Base-by-base conservation (phyloP, 2,888 invertebrate species). In the Dioctria rufipes region DNA sequence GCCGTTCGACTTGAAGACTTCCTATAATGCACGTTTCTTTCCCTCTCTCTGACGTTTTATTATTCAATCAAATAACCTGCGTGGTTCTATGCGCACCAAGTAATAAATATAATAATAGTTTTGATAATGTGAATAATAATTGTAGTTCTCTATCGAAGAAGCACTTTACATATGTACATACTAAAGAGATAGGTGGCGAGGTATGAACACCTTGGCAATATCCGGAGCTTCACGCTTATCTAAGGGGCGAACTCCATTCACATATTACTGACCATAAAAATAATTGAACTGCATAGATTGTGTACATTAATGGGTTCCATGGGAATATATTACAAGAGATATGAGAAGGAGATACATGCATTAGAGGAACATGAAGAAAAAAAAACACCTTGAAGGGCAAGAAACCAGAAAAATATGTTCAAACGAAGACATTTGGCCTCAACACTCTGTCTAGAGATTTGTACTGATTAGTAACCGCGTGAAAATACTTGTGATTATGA, bases 31-130 rank as follows among this genome's bases (percentile, higher is more conserved):
- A 60, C 13, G 25, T 25, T 25, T 25, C 25, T 25, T 25, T 25
- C 25, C 25, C 25, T 25, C 75, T 61, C 75, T 75, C 61, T 8
- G 43, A 13, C 40, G 42, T 75, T 75, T 60, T 60, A 60, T 75
- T 75, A 75, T 75, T 75, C 43, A 75, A 75, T 75, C 75, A 75
- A 58, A 75, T 60, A 51, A 51, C 75, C 60, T 75, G 61, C 75
- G 60, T 61, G 61, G 60, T 51, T 43, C 9, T 43, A 25, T 25
- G 58, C 25, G 13, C 75, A 25, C 58, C 13, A 75, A 46, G 58
- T 43, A 75, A 75, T 75, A 75, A 75, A 75, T 75, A 60, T 75
- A 75, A 75, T 75, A 75, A 75, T 75, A 75, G 75, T 75, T 75
- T 60, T 75, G 75, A 75, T 75, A 75, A 71, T 71, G 61, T 60